phyloP scores from a whole-genome alignment of 1,140 invertebrate species.

The Macrotrachela quadricornifera region DNA sequence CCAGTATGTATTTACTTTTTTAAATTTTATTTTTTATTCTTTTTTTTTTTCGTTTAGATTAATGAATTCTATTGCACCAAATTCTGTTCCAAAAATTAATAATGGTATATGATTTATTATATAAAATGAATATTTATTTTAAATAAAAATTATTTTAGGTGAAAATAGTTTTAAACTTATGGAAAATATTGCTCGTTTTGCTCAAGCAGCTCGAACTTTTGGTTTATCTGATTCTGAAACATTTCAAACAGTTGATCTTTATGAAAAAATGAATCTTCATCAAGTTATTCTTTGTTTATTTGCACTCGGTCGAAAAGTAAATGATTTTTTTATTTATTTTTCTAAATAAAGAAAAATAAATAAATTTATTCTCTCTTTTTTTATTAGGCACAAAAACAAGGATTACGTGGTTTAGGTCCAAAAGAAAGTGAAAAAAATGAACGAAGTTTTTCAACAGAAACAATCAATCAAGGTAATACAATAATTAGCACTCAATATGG shows the following conservation, averaged over 20 bases:
- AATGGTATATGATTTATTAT: no score
- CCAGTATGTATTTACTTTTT: neutral
- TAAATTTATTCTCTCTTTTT: no score
- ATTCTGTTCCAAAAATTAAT: neutral
- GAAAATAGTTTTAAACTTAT: conserved; percentile 35
- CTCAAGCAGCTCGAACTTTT: conserved; percentile 51
- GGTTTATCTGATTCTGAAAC: conserved; percentile 81
- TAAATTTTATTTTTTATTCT: neutral
- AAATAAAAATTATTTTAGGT: neutral
- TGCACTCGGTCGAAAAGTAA: conserved; percentile 63
- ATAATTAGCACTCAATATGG: conserved; percentile 60
- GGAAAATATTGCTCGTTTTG: conserved; percentile 84
- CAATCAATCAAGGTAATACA: conserved; percentile 60
- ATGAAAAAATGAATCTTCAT: conserved; percentile 80
- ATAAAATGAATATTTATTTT: no score
- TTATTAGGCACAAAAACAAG: conserved; percentile 1
- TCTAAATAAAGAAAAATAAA: no score
- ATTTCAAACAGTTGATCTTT: conserved; percentile 85
- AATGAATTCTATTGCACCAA: neutral
- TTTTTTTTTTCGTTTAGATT: neutral
- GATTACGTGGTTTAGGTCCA: neutral
- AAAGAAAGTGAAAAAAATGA: conserved; percentile 38
- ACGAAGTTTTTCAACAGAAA: conserved; percentile 52
- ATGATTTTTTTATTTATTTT: no score
- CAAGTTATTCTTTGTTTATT: conserved; percentile 80